Conservation (phyloP, 2,888 invertebrate species). For the Eupithecia exiguata region DNA sequence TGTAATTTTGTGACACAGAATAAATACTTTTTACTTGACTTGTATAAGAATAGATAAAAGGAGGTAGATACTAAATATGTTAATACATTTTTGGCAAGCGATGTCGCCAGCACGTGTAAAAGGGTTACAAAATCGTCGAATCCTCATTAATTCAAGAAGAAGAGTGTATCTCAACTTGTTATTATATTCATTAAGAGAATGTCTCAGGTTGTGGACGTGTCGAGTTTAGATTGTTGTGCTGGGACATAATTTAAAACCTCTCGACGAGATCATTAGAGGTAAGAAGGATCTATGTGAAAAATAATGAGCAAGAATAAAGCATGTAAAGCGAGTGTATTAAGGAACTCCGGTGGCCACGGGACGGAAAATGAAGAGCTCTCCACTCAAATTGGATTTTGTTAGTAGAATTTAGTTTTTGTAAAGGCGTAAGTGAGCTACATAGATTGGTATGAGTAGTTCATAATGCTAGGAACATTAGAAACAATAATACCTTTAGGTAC, state of each 20-base stretch:
- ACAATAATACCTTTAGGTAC: not conserved
- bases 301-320: conserved; percentile 32
- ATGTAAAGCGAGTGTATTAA: conserved; percentile 9
- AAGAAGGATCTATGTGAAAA: conserved; percentile 41
- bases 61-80: not conserved
- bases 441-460: not conserved
- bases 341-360: not conserved
- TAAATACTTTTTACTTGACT: no score
- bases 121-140: conserved; percentile 71
- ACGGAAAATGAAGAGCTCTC: not conserved
- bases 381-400: not conserved
- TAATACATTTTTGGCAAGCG: conserved; percentile 12
- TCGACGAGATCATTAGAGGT: conserved; percentile 73
- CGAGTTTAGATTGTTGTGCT: conserved; percentile 76
- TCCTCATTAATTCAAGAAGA: conserved; percentile 82
- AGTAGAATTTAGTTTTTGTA: not conserved
- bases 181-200: conserved; percentile 81
- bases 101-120: conserved; percentile 17
- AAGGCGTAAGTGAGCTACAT: not conserved
- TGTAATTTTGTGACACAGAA: no score
- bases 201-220: conserved; percentile 70
- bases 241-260: conserved; percentile 80
- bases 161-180: conserved; percentile 80
- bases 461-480: not conserved
- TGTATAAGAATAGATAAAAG: no score